Evolutionary conservation across 2,113 vertebrate species (phyloP), one percentile per base, ranked within the genome.

Genomic region (Amazona guildingii): DNA sequence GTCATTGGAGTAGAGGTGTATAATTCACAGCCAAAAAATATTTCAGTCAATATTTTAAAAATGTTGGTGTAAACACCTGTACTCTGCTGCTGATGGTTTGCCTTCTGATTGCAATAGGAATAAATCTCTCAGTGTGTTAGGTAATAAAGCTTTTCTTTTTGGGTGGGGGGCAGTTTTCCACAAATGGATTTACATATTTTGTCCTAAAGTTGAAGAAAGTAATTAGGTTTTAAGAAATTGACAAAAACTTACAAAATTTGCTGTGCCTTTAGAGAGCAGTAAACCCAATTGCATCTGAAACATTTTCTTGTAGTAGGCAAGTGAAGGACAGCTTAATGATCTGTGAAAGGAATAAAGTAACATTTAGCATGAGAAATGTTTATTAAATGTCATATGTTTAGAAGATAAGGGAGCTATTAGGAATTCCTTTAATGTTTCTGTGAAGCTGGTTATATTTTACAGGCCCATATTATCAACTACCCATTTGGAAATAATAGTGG

Each of bases 291-390:
- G 72, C 69, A 78, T 92, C 61, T 64, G 86, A 83, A 95, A 88
- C 35, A 44, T 86, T 91, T 88, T 94, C 87, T 57, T 79, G 55
- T 67, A 77, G 86, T 43, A 95, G 85, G 77, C 77, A 92, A 96
- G 87, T 90, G 91, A 97, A 97, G 84, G 94, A 95, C 93, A 94
- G 82, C 79, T 95, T 97, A 95, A 97, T 90, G 95, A 90, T 90
- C 85, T 97, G 93, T 94, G 49, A 75, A 95, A 95, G 72, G 87
- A 92, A 88, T 81, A 78, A 95, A 94, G 84, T 83, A 96, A 86
- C 93, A 92, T 95, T 94, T 95, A 90, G 61, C 20, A 16, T 95
- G 91, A 97, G 73, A 92, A 94, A 97, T 94, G 90, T 90, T 95
- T 96, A 94, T 96, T 96, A 92, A 92, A 94, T 95, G 91, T 94